phyloP scores from a whole-genome alignment of 2,888 invertebrate genomes.

The Thelaira solivaga region DNA sequence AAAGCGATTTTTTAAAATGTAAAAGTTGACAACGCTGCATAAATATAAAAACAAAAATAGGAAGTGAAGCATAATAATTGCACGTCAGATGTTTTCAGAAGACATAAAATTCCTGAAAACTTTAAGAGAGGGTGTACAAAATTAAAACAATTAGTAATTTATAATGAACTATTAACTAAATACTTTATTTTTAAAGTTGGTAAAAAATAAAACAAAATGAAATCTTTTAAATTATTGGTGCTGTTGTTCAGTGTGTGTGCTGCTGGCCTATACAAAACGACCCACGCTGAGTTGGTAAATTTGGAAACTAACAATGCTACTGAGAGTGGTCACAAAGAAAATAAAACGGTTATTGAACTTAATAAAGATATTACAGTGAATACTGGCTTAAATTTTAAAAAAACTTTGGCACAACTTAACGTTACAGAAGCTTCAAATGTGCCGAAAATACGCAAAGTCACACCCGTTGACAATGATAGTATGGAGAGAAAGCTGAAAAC shows the following conservation, averaged over 20 bases:
- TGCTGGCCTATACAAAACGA: constrained; percentile 3
- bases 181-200: background rate
- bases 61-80: constrained; percentile 26
- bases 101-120: constrained; percentile 7
- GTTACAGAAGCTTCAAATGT: constrained; percentile 10
- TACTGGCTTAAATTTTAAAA: constrained; percentile 25
- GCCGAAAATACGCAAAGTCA: constrained; percentile 45
- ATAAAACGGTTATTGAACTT: constrained; percentile 28
- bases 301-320: background rate
- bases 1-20: constrained; percentile 9
- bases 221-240: constrained; percentile 21
- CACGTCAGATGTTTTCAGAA: constrained; percentile 46
- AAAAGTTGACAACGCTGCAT: constrained; percentile 38
- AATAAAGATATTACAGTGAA: constrained; percentile 41
- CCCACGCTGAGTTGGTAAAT: constrained; percentile 32
- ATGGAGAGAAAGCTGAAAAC: background rate
- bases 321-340: constrained; percentile 12
- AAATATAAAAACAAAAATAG: constrained; percentile 24
- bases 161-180: constrained; percentile 24
- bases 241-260: constrained; percentile 8
- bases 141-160: background rate
- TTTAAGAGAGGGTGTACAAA: background rate
- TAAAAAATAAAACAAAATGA: constrained; percentile 22
- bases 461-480: constrained; percentile 23
- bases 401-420: constrained; percentile 23